Evolutionary conservation across 2,888 invertebrate species (phyloP).

Genomic region (Ctena decussata): DNA sequence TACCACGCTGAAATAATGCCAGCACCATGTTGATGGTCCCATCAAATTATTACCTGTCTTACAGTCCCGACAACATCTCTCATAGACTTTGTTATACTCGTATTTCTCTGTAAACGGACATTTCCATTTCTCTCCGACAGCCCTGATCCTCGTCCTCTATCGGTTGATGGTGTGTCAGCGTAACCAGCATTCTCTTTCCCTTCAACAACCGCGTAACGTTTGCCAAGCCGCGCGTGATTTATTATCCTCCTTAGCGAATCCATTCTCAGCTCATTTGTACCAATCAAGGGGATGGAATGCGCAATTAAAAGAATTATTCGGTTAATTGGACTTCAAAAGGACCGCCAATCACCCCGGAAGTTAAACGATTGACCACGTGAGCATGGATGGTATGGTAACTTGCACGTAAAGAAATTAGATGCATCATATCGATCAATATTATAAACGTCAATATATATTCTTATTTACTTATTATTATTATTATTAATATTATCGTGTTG

Average conservation of each 20-base stretch:
- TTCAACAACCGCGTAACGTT: slow-evolving; percentile 71
- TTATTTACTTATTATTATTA: too few species aligned
- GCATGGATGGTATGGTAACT: too few species aligned
- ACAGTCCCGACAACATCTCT: slow-evolving; percentile 80
- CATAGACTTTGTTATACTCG: slow-evolving; percentile 76
- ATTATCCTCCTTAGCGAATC: slow-evolving; percentile 66
- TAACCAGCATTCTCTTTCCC: slow-evolving; percentile 72
- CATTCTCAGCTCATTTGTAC: slow-evolving; percentile 32
- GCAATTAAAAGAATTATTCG: background rate
- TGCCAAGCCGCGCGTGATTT: slow-evolving; percentile 68
- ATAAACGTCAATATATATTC: too few species aligned
- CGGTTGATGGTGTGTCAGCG: slow-evolving; percentile 50
- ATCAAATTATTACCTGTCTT: slow-evolving; percentile 79
- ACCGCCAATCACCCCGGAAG: slow-evolving; percentile 48
- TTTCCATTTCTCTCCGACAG: slow-evolving; percentile 23
- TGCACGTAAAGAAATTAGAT: too few species aligned
- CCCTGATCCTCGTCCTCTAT: slow-evolving; percentile 14
- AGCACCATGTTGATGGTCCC: too few species aligned
- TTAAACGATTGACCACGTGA: background rate
- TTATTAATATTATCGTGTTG: too few species aligned
- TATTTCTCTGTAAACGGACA: slow-evolving; percentile 63
- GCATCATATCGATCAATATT: too few species aligned
- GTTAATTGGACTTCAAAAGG: slow-evolving; percentile 51
- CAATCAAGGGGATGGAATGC: slow-evolving; percentile 27
- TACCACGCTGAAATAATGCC: too few species aligned